Evolutionary conservation across 2,113 vertebrate genomes (phyloP).

Genomic region (Cettia cetti): DNA sequence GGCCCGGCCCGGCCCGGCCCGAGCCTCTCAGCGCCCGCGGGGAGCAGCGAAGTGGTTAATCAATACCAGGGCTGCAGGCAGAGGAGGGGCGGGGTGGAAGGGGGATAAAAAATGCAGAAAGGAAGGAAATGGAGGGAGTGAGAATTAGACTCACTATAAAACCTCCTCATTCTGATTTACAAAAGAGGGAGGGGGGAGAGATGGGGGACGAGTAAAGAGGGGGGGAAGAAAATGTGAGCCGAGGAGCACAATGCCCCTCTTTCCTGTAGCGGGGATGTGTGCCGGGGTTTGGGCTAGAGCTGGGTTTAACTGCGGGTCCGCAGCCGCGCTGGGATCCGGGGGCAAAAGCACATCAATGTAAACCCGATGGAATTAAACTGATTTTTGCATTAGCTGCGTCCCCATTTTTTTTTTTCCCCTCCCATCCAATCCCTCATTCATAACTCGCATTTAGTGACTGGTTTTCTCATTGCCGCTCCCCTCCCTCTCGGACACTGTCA

Average conservation of each 20-base stretch:
- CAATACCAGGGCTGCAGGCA: slow-evolving; percentile 63
- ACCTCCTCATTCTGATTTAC: slow-evolving; percentile 51
- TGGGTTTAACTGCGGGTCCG: background rate
- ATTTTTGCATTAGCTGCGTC: background rate
- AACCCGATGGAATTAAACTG: slow-evolving; percentile 27
- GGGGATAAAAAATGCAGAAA: slow-evolving; percentile 57
- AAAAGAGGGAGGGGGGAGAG: slow-evolving; percentile 25
- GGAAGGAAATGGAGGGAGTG: slow-evolving; percentile 67
- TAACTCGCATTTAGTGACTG: slow-evolving; percentile 43
- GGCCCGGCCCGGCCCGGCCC: background rate
- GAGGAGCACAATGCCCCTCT: background rate
- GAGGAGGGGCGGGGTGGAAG: slow-evolving; percentile 64
- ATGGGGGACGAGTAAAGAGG: background rate
- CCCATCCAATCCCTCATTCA: slow-evolving; percentile 17
- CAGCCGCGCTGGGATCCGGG: background rate
- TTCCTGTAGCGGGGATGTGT: background rate
- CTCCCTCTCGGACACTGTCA: slow-evolving; percentile 32
- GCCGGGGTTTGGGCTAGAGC: background rate
- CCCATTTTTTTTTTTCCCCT: background rate
- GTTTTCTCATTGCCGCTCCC: slow-evolving; percentile 53
- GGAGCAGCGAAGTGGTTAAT: slow-evolving; percentile 62
- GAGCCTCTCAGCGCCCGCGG: background rate
- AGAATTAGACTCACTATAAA: slow-evolving; percentile 71
- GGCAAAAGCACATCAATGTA: background rate
- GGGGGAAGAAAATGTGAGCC: background rate